Base-by-base conservation (phyloP, 35 echinoderm and acorn worm genomes). In the Stichopus chloronotus region DNA sequence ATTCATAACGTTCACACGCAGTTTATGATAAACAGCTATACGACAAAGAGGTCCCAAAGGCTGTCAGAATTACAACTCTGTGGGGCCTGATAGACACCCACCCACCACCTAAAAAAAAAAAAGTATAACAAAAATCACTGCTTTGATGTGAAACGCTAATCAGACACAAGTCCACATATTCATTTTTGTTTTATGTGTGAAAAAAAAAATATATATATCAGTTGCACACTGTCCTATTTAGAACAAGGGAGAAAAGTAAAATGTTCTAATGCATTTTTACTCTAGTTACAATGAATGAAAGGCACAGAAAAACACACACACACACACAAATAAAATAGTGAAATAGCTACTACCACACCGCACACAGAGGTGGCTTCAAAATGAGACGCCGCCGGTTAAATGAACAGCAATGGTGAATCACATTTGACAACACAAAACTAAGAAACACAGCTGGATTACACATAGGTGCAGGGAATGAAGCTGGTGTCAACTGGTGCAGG, bases 271-370 rank as follows among this genome's bases (percentile, higher is more conserved):
- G 17, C 79, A 82, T 82, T 52, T 25, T 82, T 52, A 10, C 30
- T 43, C 58, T 85, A 85, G 52, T 57, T 16, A 58, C 58, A 85
- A 58, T 85, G 82, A 85, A 58, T 85, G 82, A 85, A 85, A 85
- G 82, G 82, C 82, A 85, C 82, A 30, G 82, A 53, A 85, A 78
- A 53, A 85, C 82, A 85, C 82, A 55, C 21, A 58, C 30, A 43
- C 30, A 43, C 30, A 43, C 30, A 85, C 56, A 85, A 85, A 85
- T 58, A 52, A 58, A 55, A 85, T 57, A 22, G 17, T 53, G 17
- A 16, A 85, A 85, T 14, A 5, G n/a, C n/a, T 85, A 85, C 82
- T 58, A 59, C 24, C 17, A 85, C 82, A 85, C 82, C 13, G 82
- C 55, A 85, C 82, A 53, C 80, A 53, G 14, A 19, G 52, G 43